Percentiles rank a stretch among this genome's conserved stretches.
Conservation (phyloP, 2,888 invertebrate genomes). For the Anthoptus insignis region DNA sequence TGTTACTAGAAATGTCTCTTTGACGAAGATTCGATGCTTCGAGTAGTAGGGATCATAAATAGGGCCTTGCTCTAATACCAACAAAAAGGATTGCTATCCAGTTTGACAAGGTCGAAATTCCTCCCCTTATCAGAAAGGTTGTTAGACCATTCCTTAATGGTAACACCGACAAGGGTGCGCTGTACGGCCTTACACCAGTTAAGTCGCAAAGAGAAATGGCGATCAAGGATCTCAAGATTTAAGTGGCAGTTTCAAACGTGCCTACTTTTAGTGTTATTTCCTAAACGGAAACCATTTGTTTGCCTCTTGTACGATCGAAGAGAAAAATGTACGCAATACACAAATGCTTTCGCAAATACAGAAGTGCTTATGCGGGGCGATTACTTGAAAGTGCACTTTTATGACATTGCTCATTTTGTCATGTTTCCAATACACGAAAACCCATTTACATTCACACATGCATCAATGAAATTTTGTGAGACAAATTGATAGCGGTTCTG, state of each 20-base stretch:
- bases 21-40: conserved; percentile 31
- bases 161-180: conserved; percentile 70
- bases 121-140: conserved; percentile 38
- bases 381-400: conserved; percentile 59
- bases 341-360: conserved; percentile 60
- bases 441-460: conserved; percentile 12
- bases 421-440: conserved; percentile 22
- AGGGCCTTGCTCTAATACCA: conserved; percentile 28
- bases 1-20: conserved; percentile 36
- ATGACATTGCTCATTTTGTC: conserved; percentile 50
- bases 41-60: conserved; percentile 15
- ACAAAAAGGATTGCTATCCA: conserved; percentile 28
- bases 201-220: conserved; percentile 82
- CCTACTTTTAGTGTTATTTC: conserved; percentile 86
- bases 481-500: background rate
- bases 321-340: conserved; percentile 73
- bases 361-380: conserved; percentile 63
- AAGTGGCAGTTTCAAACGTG: conserved; percentile 85
- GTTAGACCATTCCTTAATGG: conserved; percentile 65
- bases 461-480: background rate
- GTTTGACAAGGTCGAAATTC: conserved; percentile 30
- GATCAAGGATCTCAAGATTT: conserved; percentile 84
- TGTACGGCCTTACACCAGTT: conserved; percentile 60
- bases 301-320: conserved; percentile 75
- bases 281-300: conserved; percentile 85